These are phyloP conservation scores for Clarias pachynema DNA, from an alignment of 2,797 vertebrate genomes.

Conservation along the genomic window DNA sequence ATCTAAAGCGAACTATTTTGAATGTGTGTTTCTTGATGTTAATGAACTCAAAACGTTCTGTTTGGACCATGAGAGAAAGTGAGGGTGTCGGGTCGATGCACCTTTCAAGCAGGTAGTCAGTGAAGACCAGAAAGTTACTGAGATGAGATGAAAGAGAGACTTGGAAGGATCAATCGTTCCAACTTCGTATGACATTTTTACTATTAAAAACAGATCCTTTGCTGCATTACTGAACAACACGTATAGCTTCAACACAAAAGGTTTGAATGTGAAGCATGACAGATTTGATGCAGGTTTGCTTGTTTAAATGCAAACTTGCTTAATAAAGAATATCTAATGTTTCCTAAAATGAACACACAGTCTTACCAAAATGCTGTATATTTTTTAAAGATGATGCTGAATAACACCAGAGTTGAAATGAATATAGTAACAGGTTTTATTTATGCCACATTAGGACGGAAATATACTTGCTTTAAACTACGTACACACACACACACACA, in stretches of 20 bases:
- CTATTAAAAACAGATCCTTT: not conserved
- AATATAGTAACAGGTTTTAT: not conserved
- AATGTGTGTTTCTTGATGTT: not conserved
- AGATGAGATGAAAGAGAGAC: not conserved
- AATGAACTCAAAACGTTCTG: not conserved
- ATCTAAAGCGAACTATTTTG: not conserved
- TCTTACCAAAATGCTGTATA: not conserved
- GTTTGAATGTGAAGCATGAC: not conserved
- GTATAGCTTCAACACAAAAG: not conserved
- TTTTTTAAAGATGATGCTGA: not conserved
- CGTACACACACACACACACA: no score
- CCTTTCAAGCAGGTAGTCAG: not conserved
- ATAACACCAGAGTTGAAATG: not conserved
- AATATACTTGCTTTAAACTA: no score
- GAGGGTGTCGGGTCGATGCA: not conserved
- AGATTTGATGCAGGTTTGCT: not conserved
- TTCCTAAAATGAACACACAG: slow-evolving; percentile 54
- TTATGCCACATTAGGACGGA: not conserved
- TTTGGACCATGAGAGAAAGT: not conserved
- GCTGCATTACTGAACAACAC: not conserved
- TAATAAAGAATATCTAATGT: slow-evolving; percentile 4
- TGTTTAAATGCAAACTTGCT: not conserved
- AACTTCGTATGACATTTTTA: not conserved
- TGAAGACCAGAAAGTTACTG: not conserved
- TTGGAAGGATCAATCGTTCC: not conserved